Conservation (phyloP, 2,113 vertebrate species). For the Phyllostomus hastatus region DNA sequence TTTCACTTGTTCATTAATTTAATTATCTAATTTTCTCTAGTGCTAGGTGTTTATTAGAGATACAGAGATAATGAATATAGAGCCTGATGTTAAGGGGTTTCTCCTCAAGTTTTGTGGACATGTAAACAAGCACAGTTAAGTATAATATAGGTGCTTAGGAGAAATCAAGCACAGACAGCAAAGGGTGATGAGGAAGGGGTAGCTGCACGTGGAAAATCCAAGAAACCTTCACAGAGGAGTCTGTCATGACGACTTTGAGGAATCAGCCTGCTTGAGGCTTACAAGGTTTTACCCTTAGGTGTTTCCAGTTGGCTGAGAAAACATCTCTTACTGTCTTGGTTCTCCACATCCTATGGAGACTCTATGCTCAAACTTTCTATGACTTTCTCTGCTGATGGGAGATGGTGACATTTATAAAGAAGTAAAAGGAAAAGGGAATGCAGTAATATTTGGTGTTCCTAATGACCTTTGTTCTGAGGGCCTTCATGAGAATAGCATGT, state of each 20-base stretch:
- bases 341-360: neutral
- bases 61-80: neutral
- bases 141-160: neutral
- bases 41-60: neutral
- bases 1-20: neutral
- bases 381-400: neutral
- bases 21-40: neutral
- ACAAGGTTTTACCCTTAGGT: neutral
- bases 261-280: neutral
- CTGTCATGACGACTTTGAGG: accelerated
- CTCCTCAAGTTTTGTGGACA: neutral
- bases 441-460: neutral
- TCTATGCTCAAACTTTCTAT: neutral
- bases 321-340: neutral
- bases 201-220: neutral
- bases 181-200: neutral
- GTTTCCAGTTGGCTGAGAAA: neutral
- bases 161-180: neutral
- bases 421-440: neutral
- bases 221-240: neutral
- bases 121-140: neutral
- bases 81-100: neutral
- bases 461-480: neutral
- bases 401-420: neutral
- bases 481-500: neutral